Evolutionary conservation across 1,140 invertebrate species (phyloP), one percentile per base, ranked within the genome.

Genomic region (Carposina sasakii): DNA sequence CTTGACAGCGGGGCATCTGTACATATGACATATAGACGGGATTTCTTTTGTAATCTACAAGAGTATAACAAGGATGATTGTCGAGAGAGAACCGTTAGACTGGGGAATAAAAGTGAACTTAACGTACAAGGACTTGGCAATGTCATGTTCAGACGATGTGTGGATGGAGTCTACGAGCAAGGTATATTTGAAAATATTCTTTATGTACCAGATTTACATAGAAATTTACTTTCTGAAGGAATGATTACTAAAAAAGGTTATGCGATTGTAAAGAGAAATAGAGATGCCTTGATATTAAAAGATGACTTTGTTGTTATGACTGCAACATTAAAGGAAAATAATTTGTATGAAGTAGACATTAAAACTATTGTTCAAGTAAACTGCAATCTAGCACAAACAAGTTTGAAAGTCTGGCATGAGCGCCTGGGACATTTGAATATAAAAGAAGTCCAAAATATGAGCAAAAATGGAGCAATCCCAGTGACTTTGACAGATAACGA

Each of bases 1-100:
- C 37, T 71, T 17, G 70, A 76, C 40, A 76, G 66, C 52, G 71
- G 70, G 58, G 65, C 67, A 23, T 67, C 68, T 2, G 57, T 55
- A 39, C 67, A 75, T 39, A 71, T 78, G 52, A 54, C 56, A 2
- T 61, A 48, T 42, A 60, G 55, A 57, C 53, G 53, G 21, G 52
- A 62, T 0, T 47, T 48, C 12, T 66, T n/a, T n/a, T n/a, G n/a
- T n/a, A n/a, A n/a, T n/a, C n/a, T 71, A 49, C 1, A 22, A 13
- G 52, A 56, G 48, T 39, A 61, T 13, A n/a, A n/a, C n/a, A n/a
- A n/a, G n/a, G 21, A 34, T 22, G 57, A 58, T 36, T 60, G 34
- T 31, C 54, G 31, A n/a, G 15, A 56, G 44, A 51, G 41, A 49
- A 28, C 45, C 42, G 54, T 74, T 48, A 63, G 6, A 36, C 51